Base-by-base conservation (phyloP, 92 coral and sea anemone genomes). In the Blastomussa wellsi region DNA sequence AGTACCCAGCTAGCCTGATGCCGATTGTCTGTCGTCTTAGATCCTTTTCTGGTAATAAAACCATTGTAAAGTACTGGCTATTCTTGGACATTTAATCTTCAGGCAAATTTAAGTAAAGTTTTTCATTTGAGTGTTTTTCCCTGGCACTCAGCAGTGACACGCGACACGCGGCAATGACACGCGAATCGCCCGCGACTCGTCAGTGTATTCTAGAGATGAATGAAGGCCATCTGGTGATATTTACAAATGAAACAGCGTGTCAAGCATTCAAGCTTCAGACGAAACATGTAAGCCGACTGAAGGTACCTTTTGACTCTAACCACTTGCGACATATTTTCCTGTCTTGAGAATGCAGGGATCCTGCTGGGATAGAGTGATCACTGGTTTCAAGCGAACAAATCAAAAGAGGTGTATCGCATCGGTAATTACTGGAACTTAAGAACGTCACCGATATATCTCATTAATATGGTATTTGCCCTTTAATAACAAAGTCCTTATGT, bases 391-490 rank as follows among this genome's bases (percentile, higher is more conserved):
- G 15, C 22, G 83, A 44, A 33, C 42, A 79, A 77, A 77, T 77
- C 68, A 79, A 41, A 79, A 36, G 37, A n/a, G 41, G 12, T 79
- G 74, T 41, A 22, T 80, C 22, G 36, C 76, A 44, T 47, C 84
- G 17, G 60, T 72, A 80, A 66, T 80, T 19, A 29, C 65, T 4
- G 24, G 32, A 24, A 41, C 74, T 29, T 41, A n/a, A 44, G 1
- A 79, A 60, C 84, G 84, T 80, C 70, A 80, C 14, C 36, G 66
- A 48, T 70, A 81, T n/a, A 24, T 22, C 75, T 36, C 19, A 66
- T 42, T 24, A 70, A 36, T 48, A 48, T 31, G 33, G 74, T 60
- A 65, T 44, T 64, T 79, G 84, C 47, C 77, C 77, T 81, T 67
- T 22, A 35, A 80, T 65, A 68, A 70, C 37, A 70, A 70, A 47